Conservation (phyloP, 2,888 invertebrate species). For the Hirtodrosophila alboralis region DNA sequence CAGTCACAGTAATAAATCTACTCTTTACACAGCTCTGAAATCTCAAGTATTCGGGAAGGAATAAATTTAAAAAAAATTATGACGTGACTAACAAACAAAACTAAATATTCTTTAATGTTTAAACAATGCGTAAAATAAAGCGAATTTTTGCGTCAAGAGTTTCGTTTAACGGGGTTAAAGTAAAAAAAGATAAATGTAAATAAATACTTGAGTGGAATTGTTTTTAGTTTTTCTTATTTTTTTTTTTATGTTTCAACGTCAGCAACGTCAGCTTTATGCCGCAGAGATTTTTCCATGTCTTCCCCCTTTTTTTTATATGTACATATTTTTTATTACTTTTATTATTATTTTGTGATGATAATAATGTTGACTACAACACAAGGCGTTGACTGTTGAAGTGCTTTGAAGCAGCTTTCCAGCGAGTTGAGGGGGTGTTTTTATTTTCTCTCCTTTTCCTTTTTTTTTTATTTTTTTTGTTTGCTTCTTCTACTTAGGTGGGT, state of each 20-base stretch:
- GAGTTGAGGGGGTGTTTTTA: slow-evolving; percentile 27
- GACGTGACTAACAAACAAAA: slow-evolving; percentile 9
- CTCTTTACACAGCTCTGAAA: slow-evolving; percentile 1
- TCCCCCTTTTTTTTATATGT: not conserved
- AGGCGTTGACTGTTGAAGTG: slow-evolving; percentile 69
- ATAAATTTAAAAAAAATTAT: no score
- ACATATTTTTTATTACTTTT: slow-evolving; percentile 7
- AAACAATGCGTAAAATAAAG: slow-evolving; percentile 41
- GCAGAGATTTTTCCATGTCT: slow-evolving; percentile 29
- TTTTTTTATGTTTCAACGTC: slow-evolving; percentile 10
- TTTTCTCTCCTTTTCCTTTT: not conserved
- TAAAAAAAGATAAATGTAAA: slow-evolving; percentile 45
- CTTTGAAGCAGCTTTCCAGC: slow-evolving; percentile 42
- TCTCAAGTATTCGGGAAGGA: slow-evolving; percentile 5
- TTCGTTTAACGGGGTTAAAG: not conserved
- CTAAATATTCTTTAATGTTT: slow-evolving; percentile 13
- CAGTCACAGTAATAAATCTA: slow-evolving; percentile 2
- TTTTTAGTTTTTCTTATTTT: slow-evolving; percentile 4
- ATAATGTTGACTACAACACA: slow-evolving; percentile 42
- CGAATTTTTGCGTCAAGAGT: slow-evolving; percentile 19
- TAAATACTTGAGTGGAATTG: slow-evolving; percentile 44
- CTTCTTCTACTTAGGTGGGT: slow-evolving; percentile 33
- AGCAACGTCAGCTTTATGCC: slow-evolving; percentile 10
- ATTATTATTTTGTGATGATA: slow-evolving; percentile 28
- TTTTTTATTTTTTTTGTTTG: no score